phyloP scores from a whole-genome alignment of 2,888 invertebrate genomes.

The Apodemia zela region DNA sequence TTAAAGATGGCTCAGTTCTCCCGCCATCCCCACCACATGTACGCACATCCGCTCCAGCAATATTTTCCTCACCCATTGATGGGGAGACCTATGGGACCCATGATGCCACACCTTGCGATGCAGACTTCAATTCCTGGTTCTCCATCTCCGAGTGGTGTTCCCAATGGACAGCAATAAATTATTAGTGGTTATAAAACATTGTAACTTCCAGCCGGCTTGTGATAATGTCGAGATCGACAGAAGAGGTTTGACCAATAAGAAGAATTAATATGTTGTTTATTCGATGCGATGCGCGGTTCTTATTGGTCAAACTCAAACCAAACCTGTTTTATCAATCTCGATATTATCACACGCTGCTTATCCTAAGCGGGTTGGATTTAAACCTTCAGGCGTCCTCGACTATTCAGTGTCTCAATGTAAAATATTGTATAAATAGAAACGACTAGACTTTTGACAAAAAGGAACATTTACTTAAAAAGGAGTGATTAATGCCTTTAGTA shows the following conservation, averaged over 20 bases:
- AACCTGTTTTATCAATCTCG: too few species aligned
- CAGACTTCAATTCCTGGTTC: slow-evolving; percentile 67
- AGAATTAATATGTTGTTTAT: too few species aligned
- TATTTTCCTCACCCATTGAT: slow-evolving; percentile 83
- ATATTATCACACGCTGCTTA: too few species aligned
- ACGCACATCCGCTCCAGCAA: slow-evolving; percentile 81
- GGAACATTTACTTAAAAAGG: neutral
- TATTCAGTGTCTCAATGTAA: neutral
- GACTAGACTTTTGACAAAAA: too few species aligned
- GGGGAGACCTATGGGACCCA: slow-evolving; percentile 70
- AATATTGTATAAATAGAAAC: neutral
- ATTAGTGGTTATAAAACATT: neutral
- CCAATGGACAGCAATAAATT: slow-evolving; percentile 46
- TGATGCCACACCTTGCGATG: slow-evolving; percentile 69
- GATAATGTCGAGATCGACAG: too few species aligned
- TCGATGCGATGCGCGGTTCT: too few species aligned
- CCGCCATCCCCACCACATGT: slow-evolving; percentile 80
- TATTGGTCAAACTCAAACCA: too few species aligned
- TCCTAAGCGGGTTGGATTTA: too few species aligned
- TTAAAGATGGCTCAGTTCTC: slow-evolving; percentile 89
- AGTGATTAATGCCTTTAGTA: neutral
- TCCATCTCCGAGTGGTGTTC: slow-evolving; percentile 65
- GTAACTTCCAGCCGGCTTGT: too few species aligned
- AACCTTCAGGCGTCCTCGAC: neutral
- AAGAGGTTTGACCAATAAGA: too few species aligned